A percentile compares a stretch with the other conserved stretches of the same genome.
These are phyloP conservation scores for Octonoba sinensis DNA, from an alignment of 2,888 invertebrate species.

Conservation along the genomic window DNA sequence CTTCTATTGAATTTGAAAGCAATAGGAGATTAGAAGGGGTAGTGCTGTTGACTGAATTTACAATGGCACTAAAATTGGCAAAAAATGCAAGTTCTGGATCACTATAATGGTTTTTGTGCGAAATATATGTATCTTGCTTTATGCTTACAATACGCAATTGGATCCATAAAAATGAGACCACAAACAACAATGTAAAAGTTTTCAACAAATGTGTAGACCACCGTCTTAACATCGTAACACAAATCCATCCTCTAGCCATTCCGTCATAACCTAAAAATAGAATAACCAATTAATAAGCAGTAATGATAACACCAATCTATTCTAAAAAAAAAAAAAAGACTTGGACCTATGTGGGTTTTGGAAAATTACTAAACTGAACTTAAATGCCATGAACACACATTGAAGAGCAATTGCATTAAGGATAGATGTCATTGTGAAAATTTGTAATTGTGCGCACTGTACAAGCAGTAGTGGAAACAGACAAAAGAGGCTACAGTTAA, in stretches of 20 bases:
- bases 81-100: slow-evolving; percentile 60
- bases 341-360: no score
- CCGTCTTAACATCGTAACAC: slow-evolving; percentile 45
- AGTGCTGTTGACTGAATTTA: slow-evolving; percentile 55
- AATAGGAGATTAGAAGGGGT: slow-evolving; percentile 43
- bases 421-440: no score
- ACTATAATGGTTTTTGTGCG: slow-evolving; percentile 41
- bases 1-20: slow-evolving; percentile 48
- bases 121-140: slow-evolving; percentile 54
- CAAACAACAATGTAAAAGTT: slow-evolving; percentile 74
- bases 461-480: no score
- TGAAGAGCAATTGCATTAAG: no score
- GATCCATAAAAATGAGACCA: slow-evolving; percentile 77
- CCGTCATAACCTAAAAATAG: slow-evolving; percentile 54
- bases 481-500: no score
- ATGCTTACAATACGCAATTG: slow-evolving; percentile 76
- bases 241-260: slow-evolving; percentile 63
- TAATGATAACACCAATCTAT: background rate
- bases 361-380: no score
- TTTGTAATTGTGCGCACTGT: no score
- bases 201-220: slow-evolving; percentile 68
- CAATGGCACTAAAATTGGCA: slow-evolving; percentile 64
- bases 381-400: no score
- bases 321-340: background rate
- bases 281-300: background rate